A percentile compares a stretch with the other conserved stretches of the same genome.
These are phyloP conservation scores for Troilus luridus DNA, from an alignment of 2,888 invertebrate genomes.

Conservation along the genomic window DNA sequence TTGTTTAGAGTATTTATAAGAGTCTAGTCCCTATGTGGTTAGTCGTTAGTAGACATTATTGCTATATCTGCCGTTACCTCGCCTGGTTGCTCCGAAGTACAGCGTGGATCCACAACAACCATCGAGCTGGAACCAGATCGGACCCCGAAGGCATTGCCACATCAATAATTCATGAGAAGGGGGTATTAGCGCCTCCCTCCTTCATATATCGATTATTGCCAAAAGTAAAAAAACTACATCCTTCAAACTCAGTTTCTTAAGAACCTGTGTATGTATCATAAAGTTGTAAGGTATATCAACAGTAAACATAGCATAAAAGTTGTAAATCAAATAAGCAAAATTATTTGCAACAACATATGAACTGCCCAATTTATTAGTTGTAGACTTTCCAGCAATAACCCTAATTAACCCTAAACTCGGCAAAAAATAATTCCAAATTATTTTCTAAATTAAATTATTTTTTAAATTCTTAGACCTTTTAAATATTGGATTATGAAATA, in stretches of 20 bases:
- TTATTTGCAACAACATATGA: background rate
- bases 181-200: slow-evolving; percentile 25
- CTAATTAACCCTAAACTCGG: no score
- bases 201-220: background rate
- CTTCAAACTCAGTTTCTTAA: background rate
- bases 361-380: no score
- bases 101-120: background rate
- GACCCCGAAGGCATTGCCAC: background rate
- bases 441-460: no score
- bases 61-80: background rate
- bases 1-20: background rate
- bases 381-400: no score
- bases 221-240: slow-evolving; percentile 12
- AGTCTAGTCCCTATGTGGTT: no score
- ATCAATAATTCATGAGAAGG: slow-evolving; percentile 26
- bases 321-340: background rate
- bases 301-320: background rate
- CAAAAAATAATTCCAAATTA: no score
- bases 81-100: background rate
- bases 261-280: background rate
- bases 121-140: background rate
- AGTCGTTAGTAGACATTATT: background rate
- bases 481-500: no score
- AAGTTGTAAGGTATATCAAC: background rate
- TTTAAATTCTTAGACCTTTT: no score